Evolutionary conservation across 2,888 invertebrate species (phyloP), one percentile per base, ranked within the genome.

Genomic region (Leptinotarsa haldemani): DNA sequence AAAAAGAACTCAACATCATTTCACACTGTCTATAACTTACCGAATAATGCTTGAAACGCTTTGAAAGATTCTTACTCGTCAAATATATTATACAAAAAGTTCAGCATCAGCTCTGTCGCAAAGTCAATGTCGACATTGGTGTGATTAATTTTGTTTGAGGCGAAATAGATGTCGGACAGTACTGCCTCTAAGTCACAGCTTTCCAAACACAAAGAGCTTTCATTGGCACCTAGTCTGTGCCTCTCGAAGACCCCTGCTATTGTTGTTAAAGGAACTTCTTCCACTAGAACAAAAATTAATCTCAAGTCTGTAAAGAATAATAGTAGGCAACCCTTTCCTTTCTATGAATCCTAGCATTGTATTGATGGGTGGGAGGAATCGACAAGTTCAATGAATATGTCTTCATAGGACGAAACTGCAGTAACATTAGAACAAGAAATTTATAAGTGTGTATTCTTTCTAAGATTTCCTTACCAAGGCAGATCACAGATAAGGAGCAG

Each of bases 111-210:
- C 84, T 93, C 93, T 52, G 92, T 91, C 25, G 90, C 89, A 75
- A 90, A 84, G 83, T 93, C 92, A 40, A 92, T 89, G 82, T 93
- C 90, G 67, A 91, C 91, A 80, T 89, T 89, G 65, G 89, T 90
- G 71, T 90, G 85, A 63, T 90, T 90, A 83, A 92, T 92, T 82
- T 93, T 93, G 81, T 92, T 91, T 0, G 92, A 91, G 22, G 93
- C 93, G 88, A 93, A 93, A 84, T 92, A 94, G 76, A 94, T 92
- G 82, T 94, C 94, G 1, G 91, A 91, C 7, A 95, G 87, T 18
- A 95, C 91, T 64, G 92, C 92, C 83, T 94, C 93, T 25, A 94
- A 85, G 84, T 94, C 94, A 53, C 90, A 90, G 47, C 91, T 90
- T 83, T 93, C 92, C 56, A 95, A 86, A 40, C 90, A 90, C 20